Evolutionary conservation across 2,888 invertebrate genomes (phyloP).

Genomic region (Phorcus lineatus): DNA sequence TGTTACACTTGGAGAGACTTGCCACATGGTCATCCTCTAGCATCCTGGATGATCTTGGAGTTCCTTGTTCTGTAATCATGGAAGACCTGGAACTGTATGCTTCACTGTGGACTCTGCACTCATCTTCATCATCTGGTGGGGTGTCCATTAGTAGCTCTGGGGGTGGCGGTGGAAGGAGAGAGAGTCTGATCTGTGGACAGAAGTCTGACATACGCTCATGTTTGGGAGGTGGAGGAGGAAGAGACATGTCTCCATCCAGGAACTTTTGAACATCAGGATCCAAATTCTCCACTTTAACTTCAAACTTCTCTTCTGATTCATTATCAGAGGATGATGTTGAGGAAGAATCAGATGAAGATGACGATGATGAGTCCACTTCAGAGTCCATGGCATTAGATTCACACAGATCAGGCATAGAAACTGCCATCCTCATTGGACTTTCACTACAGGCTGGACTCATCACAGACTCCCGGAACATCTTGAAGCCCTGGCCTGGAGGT

Average conservation of each 20-base stretch:
- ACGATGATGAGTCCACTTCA: neutral
- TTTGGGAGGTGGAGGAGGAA: neutral
- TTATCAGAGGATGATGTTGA: neutral
- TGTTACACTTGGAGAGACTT: neutral
- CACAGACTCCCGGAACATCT: neutral
- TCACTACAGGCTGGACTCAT: neutral
- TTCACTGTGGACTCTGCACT: neutral
- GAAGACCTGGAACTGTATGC: neutral
- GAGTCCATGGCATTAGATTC: neutral
- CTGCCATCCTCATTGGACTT: slow-evolving; percentile 4
- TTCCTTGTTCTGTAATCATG: neutral
- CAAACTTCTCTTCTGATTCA: neutral
- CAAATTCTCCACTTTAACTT: neutral
- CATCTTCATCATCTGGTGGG: neutral
- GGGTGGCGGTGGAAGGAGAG: slow-evolving; percentile 13
- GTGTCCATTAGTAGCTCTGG: slow-evolving; percentile 12
- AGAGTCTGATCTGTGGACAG: slow-evolving; percentile 6
- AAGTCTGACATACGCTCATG: neutral
- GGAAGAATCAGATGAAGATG: neutral
- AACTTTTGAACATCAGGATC: neutral
- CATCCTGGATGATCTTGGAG: slow-evolving; percentile 8
- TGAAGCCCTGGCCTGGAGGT: neutral
- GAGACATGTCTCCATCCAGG: neutral
- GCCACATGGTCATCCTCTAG: neutral
- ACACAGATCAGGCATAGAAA: slow-evolving; percentile 16